These are phyloP conservation scores for Chondrosia reniformis DNA, from an alignment of 37 sponge, comb jelly and placozoan genomes.

Conservation along the genomic window DNA sequence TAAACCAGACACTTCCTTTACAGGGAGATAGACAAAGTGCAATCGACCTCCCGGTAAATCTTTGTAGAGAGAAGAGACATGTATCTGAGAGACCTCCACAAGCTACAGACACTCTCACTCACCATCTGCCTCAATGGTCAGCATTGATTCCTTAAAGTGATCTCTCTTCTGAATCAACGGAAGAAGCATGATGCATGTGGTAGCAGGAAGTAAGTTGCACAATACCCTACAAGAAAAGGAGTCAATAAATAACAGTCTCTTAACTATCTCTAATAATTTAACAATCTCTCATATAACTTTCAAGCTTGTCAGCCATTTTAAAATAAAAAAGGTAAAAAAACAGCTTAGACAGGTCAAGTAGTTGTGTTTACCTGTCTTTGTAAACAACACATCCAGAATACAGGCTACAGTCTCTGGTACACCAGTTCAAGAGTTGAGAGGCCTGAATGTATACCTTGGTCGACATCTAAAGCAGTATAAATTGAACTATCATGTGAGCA, in stretches of 20 bases:
- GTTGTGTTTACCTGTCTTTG: neutral
- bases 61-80: neutral
- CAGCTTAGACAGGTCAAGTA: no score
- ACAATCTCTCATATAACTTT: no score
- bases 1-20: neutral
- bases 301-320: no score
- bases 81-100: neutral
- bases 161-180: conserved; percentile 3
- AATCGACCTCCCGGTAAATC: neutral
- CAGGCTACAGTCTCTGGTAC: neutral
- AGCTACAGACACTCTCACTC: neutral
- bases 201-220: conserved; percentile 3
- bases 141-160: neutral
- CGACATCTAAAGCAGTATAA: neutral
- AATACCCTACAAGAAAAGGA: neutral
- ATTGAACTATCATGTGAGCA: neutral
- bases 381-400: neutral
- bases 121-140: neutral
- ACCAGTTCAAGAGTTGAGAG: conserved; percentile 5
- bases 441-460: neutral
- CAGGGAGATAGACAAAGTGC: neutral
- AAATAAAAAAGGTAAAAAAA: no score
- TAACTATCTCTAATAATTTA: no score
- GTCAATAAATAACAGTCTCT: no score
- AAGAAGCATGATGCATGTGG: neutral